These are phyloP conservation scores for Salmo trutta DNA, from an alignment of 2,797 vertebrate genomes.

Conservation along the genomic window DNA sequence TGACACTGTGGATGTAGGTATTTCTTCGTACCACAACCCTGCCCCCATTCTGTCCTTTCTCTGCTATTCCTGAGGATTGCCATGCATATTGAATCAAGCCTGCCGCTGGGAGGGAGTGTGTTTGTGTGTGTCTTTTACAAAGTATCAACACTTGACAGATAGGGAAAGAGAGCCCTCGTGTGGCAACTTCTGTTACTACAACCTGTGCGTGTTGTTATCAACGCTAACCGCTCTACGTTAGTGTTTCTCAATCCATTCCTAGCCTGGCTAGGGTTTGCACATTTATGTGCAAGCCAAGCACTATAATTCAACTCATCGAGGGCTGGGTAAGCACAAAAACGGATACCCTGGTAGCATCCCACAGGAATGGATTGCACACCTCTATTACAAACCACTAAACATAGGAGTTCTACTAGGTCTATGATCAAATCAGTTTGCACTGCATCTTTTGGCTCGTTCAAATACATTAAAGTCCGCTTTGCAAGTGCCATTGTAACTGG, in stretches of 20 bases:
- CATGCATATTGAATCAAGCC: conserved; percentile 87
- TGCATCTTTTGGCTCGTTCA: background rate
- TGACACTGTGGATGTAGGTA: conserved; percentile 86
- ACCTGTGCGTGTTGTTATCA: background rate
- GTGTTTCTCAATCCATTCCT: no score
- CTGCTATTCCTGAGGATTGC: conserved; percentile 71
- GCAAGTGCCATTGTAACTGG: background rate
- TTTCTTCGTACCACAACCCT: conserved; percentile 85
- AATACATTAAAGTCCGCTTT: no score
- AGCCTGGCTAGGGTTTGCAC: background rate
- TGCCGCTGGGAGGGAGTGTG: conserved; percentile 72
- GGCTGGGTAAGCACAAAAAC: background rate
- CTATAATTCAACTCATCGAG: background rate
- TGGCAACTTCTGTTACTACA: conserved; percentile 24
- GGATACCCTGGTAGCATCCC: background rate
- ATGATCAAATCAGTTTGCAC: background rate
- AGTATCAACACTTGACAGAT: conserved; percentile 20
- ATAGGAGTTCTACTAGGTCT: no score
- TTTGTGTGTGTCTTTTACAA: conserved; percentile 43
- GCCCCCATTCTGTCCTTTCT: conserved; percentile 59
- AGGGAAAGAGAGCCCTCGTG: conserved; percentile 36
- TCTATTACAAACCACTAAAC: no score
- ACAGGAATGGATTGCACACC: background rate
- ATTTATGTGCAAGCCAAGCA: no score
- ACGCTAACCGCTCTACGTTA: background rate